phyloP scores from a whole-genome alignment of 2,888 invertebrate genomes.

The Oligia fasciuncula region DNA sequence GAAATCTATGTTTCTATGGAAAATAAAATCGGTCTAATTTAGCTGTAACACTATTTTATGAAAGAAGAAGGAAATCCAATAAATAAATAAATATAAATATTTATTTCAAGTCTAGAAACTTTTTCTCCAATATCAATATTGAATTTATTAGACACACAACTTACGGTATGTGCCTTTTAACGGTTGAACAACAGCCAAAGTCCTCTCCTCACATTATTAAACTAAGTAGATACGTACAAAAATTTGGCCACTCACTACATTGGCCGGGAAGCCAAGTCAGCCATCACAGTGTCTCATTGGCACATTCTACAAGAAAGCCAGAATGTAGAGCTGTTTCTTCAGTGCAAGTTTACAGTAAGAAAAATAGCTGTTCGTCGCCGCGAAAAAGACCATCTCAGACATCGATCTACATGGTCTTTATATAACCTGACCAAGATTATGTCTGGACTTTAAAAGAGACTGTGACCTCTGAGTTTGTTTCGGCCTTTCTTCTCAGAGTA shows the following conservation, averaged over 20 bases:
- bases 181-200: conserved; percentile 28
- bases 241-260: conserved; percentile 42
- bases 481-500: no score
- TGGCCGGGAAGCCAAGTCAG: conserved; percentile 33
- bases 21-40: no score
- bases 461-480: no score
- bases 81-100: neutral
- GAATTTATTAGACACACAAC: conserved; percentile 1
- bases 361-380: neutral
- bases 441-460: no score
- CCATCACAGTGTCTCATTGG: conserved; percentile 29
- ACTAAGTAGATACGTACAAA: conserved; percentile 31
- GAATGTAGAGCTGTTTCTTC: conserved; percentile 17
- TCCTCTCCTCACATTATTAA: conserved; percentile 12
- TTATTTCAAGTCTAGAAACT: neutral
- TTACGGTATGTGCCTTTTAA: conserved; percentile 18
- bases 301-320: conserved; percentile 23
- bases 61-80: neutral
- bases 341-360: neutral
- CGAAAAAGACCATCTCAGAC: neutral
- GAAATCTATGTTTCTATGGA: no score
- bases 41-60: no score
- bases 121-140: neutral
- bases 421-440: no score
- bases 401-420: no score